Evolutionary conservation across 1,140 invertebrate species (phyloP).

Genomic region (Idris sp.): DNA sequence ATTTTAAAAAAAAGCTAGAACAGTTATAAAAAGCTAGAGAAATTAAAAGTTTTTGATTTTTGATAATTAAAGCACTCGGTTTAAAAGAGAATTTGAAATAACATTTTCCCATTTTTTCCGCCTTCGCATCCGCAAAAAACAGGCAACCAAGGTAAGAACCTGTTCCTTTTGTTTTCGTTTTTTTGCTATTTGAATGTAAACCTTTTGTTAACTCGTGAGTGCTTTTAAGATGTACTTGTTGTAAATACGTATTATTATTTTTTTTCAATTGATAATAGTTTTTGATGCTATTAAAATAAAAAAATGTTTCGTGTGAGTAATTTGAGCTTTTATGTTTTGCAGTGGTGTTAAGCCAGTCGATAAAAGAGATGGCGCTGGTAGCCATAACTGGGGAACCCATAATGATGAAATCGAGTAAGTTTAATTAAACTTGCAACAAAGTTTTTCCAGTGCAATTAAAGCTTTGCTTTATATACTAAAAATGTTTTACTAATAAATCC

Average conservation of each 20-base stretch:
- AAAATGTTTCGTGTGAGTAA: too few species aligned
- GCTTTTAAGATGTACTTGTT: slow-evolving; percentile 31
- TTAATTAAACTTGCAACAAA: too few species aligned
- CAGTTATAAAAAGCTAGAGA: too few species aligned
- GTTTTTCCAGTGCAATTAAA: too few species aligned
- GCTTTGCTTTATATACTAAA: too few species aligned
- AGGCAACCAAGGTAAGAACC: slow-evolving; percentile 44
- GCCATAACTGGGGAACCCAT: slow-evolving; percentile 96
- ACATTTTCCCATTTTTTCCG: too few species aligned
- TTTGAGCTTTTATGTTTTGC: too few species aligned
- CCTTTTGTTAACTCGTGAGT: slow-evolving; percentile 20
- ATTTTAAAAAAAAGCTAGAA: not conserved
- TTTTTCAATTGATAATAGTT: slow-evolving; percentile 1
- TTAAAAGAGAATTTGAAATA: too few species aligned
- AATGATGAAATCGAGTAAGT: slow-evolving; percentile 92
- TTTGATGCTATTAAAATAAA: too few species aligned
- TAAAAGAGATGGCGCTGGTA: slow-evolving; percentile 94
- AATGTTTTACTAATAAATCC: too few species aligned
- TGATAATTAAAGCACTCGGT: too few species aligned
- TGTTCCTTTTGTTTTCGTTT: slow-evolving; percentile 11
- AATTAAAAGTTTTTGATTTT: too few species aligned
- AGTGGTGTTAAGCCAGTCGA: slow-evolving; percentile 95
- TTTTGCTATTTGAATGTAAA: not conserved
- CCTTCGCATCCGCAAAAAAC: slow-evolving; percentile 23
- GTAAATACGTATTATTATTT: slow-evolving; percentile 1